Evolutionary conservation across 2,113 vertebrate species (phyloP), one percentile per base, ranked within the genome.

Genomic region (Periophthalmodon schlosseri): DNA sequence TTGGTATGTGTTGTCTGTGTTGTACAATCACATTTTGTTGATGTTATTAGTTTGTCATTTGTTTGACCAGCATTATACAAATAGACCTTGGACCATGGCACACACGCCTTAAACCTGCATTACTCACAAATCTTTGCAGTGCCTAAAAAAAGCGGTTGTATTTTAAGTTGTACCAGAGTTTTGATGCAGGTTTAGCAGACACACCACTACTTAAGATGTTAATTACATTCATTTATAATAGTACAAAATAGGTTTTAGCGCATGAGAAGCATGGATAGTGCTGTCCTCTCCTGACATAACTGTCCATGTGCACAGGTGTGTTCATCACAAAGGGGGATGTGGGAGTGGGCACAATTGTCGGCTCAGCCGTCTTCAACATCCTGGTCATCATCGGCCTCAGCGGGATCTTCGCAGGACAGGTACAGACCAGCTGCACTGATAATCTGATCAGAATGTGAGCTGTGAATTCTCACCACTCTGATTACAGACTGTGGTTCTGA

Each of bases 331-430:
- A 94, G 79, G 93, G 94, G 54, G 93, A 94, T 13, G 87, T 94
- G 0, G 94, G 94, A 0, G 93, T 94, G 1, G 94, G 93, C 50
- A 94, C 94, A 0, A 94, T 94, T 6, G 93, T 94, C 2, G 94
- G 94, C n/a, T 94, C 94, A 0, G 94, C 94, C 8, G 94, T 94
- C 80, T 94, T 94, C 81, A 94, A 94, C 90, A 94, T 94, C 80
- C 87, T 94, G 66, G 91, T 94, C 70, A 94, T 94, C 78, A 94
- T 94, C 24, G 94, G 94, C n/a, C 88, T 94, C 69, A 88, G 94
- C 74, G 94, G 93, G 61, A 93, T 94, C 76, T 94, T 94, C 77
- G 88, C 94, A 52, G 91, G 94, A 60, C 93, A 94, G 90, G 93
- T 94, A 72, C 15, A 57, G 52, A 21, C 52, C 8, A 21, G 20